A percentile compares a stretch with the other conserved stretches of the same genome.
Evolutionary conservation across 2,797 vertebrate species (phyloP).

Genomic region (Champsocephalus gunnari): DNA sequence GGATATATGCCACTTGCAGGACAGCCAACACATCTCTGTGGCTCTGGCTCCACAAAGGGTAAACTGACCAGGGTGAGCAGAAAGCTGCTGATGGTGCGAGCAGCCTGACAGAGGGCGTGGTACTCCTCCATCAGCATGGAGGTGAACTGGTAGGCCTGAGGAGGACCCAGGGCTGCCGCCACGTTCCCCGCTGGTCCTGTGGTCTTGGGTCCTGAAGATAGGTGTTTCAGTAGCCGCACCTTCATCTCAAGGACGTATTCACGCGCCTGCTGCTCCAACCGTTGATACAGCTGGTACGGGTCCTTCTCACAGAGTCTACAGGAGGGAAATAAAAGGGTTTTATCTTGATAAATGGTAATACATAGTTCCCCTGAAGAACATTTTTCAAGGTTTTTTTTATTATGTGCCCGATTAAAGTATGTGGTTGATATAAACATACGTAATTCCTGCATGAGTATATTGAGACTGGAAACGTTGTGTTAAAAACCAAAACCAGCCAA

Average conservation of each 20-base stretch:
- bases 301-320: constrained; percentile 95
- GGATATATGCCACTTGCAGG: background rate
- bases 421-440: too few species aligned
- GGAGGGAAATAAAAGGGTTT: background rate
- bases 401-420: too few species aligned
- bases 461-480: background rate
- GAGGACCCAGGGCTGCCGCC: constrained; percentile 87
- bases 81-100: constrained; percentile 96
- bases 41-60: background rate
- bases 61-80: constrained; percentile 93
- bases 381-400: too few species aligned
- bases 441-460: too few species aligned
- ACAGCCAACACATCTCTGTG: background rate
- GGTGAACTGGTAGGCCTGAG: constrained; percentile 95
- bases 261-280: constrained; percentile 96
- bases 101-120: constrained; percentile 94
- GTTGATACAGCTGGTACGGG: constrained; percentile 98
- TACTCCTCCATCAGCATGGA: constrained; percentile 97
- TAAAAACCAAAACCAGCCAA: background rate
- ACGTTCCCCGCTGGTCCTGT: constrained; percentile 71
- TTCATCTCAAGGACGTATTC: constrained; percentile 98
- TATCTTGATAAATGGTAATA: background rate
- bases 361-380: too few species aligned
- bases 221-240: constrained; percentile 93
- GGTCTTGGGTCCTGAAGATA: constrained; percentile 89